Base-by-base conservation (phyloP, 1,140 invertebrate species). In the Micrasema minimum region DNA sequence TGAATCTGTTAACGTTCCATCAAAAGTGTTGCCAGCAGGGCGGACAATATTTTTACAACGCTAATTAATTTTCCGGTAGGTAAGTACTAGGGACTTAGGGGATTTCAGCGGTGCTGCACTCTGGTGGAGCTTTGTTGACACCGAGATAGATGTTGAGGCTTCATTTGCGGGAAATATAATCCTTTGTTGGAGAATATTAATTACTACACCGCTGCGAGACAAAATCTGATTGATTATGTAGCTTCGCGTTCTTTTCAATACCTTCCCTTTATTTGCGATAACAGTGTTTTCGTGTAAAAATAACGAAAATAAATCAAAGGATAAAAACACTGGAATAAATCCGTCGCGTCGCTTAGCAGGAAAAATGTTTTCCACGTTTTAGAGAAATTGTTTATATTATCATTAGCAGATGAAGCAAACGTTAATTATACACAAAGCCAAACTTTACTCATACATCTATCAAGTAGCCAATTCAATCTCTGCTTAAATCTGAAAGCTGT, bases 91-190 rank as follows among this genome's bases (percentile, higher is more conserved):
- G n/a, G n/a, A n/a, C n/a, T n/a, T n/a, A n/a, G n/a, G n/a, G n/a
- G n/a, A n/a, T n/a, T n/a, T n/a, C 46, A 50, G 14, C 26, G 26
- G 23, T 57, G 53, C 53, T 57, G 53, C 53, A 57, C 53, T 35
- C 23, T 35, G 26, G 53, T 18, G 53, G 7, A 20, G 53, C 14
- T 37, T 57, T 57, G 53, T 57, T 14, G 48, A 51, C 6, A 3
- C 53, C 7, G 31, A 57, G 53, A 57, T 57, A 35, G 53, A 57
- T 57, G 53, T 57, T 57, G 53, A 57, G 53, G 31, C 53, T 57
- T 57, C 53, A 57, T 57, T 38, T 57, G 51, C 26, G 51, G 23
- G 51, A 55, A 55, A 55, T 31, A 57, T n/a, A n/a, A n/a, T 57
- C 53, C 20, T 57, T 57, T 57, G 53, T 57, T 57, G 12, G 7